These are phyloP conservation scores for Caiman crocodilus DNA, from an alignment of 2,797 vertebrate genomes.

Conservation along the genomic window DNA sequence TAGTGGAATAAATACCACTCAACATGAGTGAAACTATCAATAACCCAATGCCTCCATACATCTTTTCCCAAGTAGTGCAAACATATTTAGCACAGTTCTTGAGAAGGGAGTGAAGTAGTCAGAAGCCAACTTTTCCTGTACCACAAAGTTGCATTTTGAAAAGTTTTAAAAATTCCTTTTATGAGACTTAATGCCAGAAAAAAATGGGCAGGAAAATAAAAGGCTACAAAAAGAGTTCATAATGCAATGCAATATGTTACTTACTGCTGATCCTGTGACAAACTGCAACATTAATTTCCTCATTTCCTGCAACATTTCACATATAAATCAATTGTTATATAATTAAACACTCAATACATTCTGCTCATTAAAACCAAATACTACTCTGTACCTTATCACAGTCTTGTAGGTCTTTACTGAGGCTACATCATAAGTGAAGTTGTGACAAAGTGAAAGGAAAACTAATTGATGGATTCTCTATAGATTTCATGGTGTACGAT, in stretches of 20 bases:
- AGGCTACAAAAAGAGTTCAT: neutral
- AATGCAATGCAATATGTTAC: neutral
- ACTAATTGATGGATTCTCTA: neutral
- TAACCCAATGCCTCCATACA: neutral
- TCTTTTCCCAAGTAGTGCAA: neutral
- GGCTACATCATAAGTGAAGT: neutral
- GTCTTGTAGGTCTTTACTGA: neutral
- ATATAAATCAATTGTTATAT: neutral
- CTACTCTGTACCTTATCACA: neutral
- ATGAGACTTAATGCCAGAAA: neutral
- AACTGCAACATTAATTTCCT: neutral
- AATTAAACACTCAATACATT: neutral
- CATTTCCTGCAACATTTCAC: no score
- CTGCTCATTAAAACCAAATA: neutral
- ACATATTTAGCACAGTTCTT: neutral
- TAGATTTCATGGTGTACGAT: neutral
- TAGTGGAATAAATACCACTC: no score
- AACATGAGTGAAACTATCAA: no score
- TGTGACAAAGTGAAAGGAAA: neutral
- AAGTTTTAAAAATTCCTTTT: neutral
- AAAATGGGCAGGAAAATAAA: neutral
- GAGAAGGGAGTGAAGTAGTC: neutral
- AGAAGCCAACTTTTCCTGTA: no score
- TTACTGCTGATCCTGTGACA: neutral
- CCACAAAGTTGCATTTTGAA: neutral